Evolutionary conservation across 2,888 invertebrate species (phyloP).

Genomic region (Polyommatus icarus): DNA sequence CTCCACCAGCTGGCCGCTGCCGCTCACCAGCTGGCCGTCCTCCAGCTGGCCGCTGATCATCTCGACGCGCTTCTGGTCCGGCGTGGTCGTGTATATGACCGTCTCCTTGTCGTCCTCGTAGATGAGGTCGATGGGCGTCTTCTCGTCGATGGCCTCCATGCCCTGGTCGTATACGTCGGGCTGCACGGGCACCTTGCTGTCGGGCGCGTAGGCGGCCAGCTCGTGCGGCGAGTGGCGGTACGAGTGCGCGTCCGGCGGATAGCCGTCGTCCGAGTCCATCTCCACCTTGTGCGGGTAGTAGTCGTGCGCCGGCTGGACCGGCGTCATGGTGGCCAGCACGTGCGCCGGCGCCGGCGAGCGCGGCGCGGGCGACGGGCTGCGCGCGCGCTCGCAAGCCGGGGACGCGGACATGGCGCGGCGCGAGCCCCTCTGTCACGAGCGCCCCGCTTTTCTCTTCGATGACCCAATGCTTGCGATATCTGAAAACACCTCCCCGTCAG

Average conservation of each 20-base stretch:
- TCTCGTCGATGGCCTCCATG: slow-evolving; percentile 81
- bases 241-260: slow-evolving; percentile 82
- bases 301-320: slow-evolving; percentile 89
- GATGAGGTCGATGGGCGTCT: slow-evolving; percentile 89
- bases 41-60: slow-evolving; percentile 86
- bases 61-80: slow-evolving; percentile 89
- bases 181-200: slow-evolving; percentile 80
- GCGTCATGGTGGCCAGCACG: slow-evolving; percentile 92
- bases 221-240: slow-evolving; percentile 81
- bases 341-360: slow-evolving; percentile 85
- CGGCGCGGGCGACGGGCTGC: slow-evolving; percentile 74
- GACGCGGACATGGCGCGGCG: slow-evolving; percentile 75
- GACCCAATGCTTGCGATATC: slow-evolving; percentile 58
- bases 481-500: slow-evolving; percentile 53
- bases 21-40: slow-evolving; percentile 78
- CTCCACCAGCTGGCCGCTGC: slow-evolving; percentile 73
- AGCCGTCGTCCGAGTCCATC: slow-evolving; percentile 81
- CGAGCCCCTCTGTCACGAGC: slow-evolving; percentile 69
- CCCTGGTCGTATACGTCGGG: slow-evolving; percentile 76
- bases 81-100: slow-evolving; percentile 89
- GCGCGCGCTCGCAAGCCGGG: slow-evolving; percentile 68
- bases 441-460: slow-evolving; percentile 68
- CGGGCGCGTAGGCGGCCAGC: slow-evolving; percentile 73
- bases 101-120: slow-evolving; percentile 92
- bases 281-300: slow-evolving; percentile 82